Conservation (phyloP, 2,888 invertebrate genomes). For the Subacronicta megacephala region DNA sequence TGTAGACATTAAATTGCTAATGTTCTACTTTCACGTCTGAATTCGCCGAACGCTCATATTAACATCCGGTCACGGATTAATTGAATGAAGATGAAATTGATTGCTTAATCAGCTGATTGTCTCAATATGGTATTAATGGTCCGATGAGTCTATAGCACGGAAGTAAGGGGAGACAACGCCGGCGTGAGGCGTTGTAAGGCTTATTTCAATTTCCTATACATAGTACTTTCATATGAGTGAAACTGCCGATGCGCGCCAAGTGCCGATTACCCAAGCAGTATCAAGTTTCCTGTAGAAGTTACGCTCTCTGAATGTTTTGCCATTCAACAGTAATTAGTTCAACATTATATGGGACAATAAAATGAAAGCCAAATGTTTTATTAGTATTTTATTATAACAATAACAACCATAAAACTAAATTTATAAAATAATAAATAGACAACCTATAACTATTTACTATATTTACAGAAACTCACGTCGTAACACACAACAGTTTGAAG, state of each 20-base stretch:
- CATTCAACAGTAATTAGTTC: conserved; percentile 37
- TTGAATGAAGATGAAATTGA: conserved; percentile 37
- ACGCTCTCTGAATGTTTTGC: conserved; percentile 57
- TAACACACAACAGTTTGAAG: conserved; percentile 52
- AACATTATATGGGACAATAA: conserved; percentile 15
- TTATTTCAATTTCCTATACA: conserved; percentile 65
- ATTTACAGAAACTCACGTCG: conserved; percentile 86
- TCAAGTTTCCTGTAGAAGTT: conserved; percentile 68
- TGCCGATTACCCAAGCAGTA: conserved; percentile 71
- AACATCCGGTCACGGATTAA: conserved; percentile 42
- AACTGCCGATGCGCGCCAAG: conserved; percentile 70
- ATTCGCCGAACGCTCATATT: conserved; percentile 25
- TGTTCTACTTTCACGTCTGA: conserved; percentile 46
- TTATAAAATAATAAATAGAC: conserved; percentile 83
- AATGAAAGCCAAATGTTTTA: conserved; percentile 45
- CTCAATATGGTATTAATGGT: conserved; percentile 26
- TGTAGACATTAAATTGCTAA: conserved; percentile 28
- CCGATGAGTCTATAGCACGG: conserved; percentile 27
- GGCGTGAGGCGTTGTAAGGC: conserved; percentile 33
- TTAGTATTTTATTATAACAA: conserved; percentile 71
- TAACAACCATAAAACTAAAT: conserved; percentile 72
- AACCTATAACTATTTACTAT: conserved; percentile 69
- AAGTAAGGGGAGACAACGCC: conserved; percentile 37
- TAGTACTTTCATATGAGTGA: conserved; percentile 79
- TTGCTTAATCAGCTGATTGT: conserved; percentile 48